Evolutionary conservation across 2,113 vertebrate genomes (phyloP), one percentile per base, ranked within the genome.

Genomic region (Brevimyrus niger): DNA sequence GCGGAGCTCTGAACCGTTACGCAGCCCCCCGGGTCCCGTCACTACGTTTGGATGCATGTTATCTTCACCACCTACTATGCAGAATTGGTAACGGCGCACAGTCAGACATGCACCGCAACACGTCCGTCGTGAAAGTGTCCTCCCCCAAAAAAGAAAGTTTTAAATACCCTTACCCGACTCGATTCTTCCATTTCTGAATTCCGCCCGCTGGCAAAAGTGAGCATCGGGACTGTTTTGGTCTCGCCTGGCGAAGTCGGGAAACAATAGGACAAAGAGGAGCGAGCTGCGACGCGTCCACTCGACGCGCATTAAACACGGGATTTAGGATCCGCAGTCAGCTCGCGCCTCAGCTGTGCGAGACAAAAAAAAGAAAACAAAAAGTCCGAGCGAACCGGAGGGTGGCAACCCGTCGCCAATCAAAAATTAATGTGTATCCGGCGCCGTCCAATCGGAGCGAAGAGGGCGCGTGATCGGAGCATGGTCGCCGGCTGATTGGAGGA

Each of bases 381-480:
- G 93, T 93, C 91, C 92, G 91, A 96, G 95, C 95, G 94, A 88
- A 94, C 91, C 91, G 93, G 93, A 93, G 94, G 94, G 93, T 93
- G 94, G 94, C 93, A 95, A 95, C 93, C 92, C 50, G 87, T 87
- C 31, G 76, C 97, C 97, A 98, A 97, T 98, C 92, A 87, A 82
- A 89, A 91, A 42, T 53, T 15, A 93, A 91, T 93, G 92, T 93
- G 92, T 94, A 91, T 91, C 27, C 87, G 38, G 23, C 19, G 0
- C 35, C 21, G 83, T 89, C 97, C 97, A 98, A 97, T 97, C 13
- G 90, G 53, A 83, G 90, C 88, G 73, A 65, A 91, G 92, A n/a
- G 88, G 92, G 92, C 96, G 97, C 97, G 96, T 98, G 97, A 97
- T 97, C 96, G 94, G 94, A 93, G 97, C 97, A 93, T 98, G 97